Evolutionary conservation across 2,888 invertebrate species (phyloP), one percentile per base, ranked within the genome.

Genomic region (Lobophora halterata): DNA sequence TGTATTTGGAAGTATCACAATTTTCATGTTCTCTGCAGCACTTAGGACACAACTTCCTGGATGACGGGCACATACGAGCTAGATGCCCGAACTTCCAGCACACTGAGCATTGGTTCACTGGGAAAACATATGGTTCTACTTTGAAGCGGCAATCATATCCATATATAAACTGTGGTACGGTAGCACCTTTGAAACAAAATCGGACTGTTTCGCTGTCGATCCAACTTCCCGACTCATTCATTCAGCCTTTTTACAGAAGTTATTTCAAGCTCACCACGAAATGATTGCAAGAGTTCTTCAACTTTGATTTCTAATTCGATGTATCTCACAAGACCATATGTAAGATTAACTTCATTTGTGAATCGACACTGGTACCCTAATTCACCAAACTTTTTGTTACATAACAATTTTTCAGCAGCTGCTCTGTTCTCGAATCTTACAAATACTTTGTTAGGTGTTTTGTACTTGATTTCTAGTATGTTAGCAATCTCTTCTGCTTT

Each of bases 51-150:
- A 13, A 7, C 1, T 2, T 7, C 7, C 14, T 25, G 8, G 3
- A 2, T 7, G 14, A 7, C 5, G 25, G 25, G 7, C 25, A 25
- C n/a, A 25, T 13, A 5, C n/a, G 12, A 3, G 6, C 13, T 14
- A 25, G 3, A 14, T 25, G 25, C 3, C 25, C 25, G 13, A 25
- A 25, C 11, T 30, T 30, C 57, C 57, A 57, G 18, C 52, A 55
- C 2, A 35, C 27, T 0, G 46, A 43, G 25, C 54, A 57, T 6
- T 58, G 55, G 0, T 50, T 48, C 0, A 54, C 54, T 0, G 55
- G 52, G 13, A 55, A 56, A 1, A 42, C 26, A 13, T 50, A 53
- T 0, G 38, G 33, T 11, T 50, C 51, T 0, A 59, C 57, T 20
- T 45, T 49, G 1, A 50, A 32, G 1, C 48, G 35, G 3, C 42